Percentiles rank a stretch among this genome's conserved stretches.
These are phyloP conservation scores for Lacanobia wlatinum DNA, from an alignment of 2,888 invertebrate species.

Conservation along the genomic window DNA sequence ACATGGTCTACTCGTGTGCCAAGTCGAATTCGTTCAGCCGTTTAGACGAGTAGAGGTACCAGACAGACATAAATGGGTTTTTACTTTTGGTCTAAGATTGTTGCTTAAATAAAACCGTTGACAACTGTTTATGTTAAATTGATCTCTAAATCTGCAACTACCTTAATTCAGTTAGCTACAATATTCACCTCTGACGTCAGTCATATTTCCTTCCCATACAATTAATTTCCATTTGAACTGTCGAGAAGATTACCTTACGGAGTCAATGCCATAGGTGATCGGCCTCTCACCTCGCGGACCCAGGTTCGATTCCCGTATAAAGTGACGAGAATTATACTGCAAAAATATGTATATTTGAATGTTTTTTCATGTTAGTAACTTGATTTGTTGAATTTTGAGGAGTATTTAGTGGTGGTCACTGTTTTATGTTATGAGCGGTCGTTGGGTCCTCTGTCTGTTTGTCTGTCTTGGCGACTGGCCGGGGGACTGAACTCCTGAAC, in stretches of 20 bases:
- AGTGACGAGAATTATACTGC: slow-evolving; percentile 66
- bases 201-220: slow-evolving; percentile 27
- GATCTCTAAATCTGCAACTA: slow-evolving; percentile 1
- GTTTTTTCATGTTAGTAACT: slow-evolving; percentile 55
- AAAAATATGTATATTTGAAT: slow-evolving; percentile 61
- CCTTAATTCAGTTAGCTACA: too few species aligned
- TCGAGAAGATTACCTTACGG: slow-evolving; percentile 47
- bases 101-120: too few species aligned
- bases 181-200: slow-evolving; percentile 49
- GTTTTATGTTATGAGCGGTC: slow-evolving; percentile 52
- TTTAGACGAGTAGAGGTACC: too few species aligned
- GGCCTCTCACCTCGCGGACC: slow-evolving; percentile 68
- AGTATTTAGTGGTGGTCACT: slow-evolving; percentile 50
- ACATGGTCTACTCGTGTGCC: too few species aligned
- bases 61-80: too few species aligned
- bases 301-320: slow-evolving; percentile 74
- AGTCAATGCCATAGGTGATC: slow-evolving; percentile 74
- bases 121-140: background rate
- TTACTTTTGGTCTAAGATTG: too few species aligned
- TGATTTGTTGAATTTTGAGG: slow-evolving; percentile 51
- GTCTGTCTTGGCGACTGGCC: slow-evolving; percentile 27
- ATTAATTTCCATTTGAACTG: slow-evolving; percentile 52
- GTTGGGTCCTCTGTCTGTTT: slow-evolving; percentile 42
- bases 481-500: slow-evolving; percentile 58
- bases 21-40: too few species aligned